A percentile compares a stretch with the other conserved stretches of the same genome.
Conservation (phyloP, 2,797 vertebrate genomes). For the Poeciliopsis gracilis region DNA sequence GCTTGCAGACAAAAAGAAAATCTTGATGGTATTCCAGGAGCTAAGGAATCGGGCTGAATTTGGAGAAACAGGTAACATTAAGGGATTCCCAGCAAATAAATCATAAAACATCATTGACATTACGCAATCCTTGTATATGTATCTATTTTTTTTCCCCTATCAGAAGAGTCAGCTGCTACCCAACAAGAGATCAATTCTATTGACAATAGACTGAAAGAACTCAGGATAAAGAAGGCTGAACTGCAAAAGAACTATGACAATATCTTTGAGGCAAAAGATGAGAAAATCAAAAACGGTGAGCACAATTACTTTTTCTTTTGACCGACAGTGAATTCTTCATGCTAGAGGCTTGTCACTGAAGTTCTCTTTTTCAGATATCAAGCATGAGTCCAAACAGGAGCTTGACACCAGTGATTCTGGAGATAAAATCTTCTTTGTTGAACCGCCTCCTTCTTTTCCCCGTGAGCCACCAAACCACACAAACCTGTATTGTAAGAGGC, state of each 20-base stretch:
- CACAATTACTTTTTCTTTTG: too few species aligned
- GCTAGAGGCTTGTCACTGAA: background rate
- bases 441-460: conserved; percentile 47
- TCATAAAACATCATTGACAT: background rate
- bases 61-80: conserved; percentile 45
- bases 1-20: conserved; percentile 57
- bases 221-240: conserved; percentile 43
- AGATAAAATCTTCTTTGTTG: conserved; percentile 33
- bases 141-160: accelerated
- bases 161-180: conserved; percentile 20
- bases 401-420: accelerated
- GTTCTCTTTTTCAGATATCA: conserved; percentile 17
- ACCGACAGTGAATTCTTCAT: background rate
- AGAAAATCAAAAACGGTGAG: background rate
- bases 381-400: background rate
- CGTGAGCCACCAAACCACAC: conserved; percentile 46
- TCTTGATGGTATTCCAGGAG: conserved; percentile 61
- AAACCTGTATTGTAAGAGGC: background rate
- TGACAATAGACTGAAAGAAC: conserved; percentile 45
- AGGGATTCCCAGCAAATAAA: background rate
- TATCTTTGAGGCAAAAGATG: background rate
- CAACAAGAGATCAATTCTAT: conserved; percentile 47
- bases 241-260: conserved; percentile 41
- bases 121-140: background rate
- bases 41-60: conserved; percentile 44